A percentile compares a stretch with the other conserved stretches of the same genome.
Conservation (phyloP, 2,113 vertebrate species). For the Cromileptes altivelis region DNA sequence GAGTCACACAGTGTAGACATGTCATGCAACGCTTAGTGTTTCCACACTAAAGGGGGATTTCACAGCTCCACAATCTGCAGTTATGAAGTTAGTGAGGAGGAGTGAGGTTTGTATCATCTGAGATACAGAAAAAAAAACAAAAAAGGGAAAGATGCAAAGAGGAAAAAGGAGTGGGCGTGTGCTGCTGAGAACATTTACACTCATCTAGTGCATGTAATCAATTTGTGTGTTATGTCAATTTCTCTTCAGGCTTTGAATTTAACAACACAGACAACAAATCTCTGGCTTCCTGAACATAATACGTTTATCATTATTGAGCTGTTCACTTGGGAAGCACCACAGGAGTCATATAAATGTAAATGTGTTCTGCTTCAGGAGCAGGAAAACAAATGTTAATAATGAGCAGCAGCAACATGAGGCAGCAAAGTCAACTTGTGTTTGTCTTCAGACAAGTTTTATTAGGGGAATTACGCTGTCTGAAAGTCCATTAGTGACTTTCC, state of each 20-base stretch:
- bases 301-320: neutral
- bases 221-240: neutral
- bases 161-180: constrained; percentile 28
- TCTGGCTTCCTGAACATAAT: neutral
- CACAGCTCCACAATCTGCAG: neutral
- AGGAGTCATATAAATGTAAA: neutral
- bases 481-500: constrained; percentile 49
- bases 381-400: neutral
- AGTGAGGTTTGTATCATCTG: neutral
- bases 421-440: constrained; percentile 6
- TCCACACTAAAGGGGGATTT: constrained; percentile 9
- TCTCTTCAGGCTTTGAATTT: neutral
- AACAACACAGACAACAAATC: neutral
- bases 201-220: neutral
- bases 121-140: neutral
- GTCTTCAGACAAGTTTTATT: constrained; percentile 20
- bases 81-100: neutral
- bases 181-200: fast-evolving
- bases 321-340: neutral
- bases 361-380: constrained; percentile 14
- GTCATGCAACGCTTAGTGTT: neutral
- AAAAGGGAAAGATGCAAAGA: neutral
- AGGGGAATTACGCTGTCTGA: constrained; percentile 35
- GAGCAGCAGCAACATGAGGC: neutral
- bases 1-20: neutral